These are phyloP conservation scores for Phaetusa simplex DNA, from an alignment of 2,113 vertebrate genomes.

Conservation along the genomic window DNA sequence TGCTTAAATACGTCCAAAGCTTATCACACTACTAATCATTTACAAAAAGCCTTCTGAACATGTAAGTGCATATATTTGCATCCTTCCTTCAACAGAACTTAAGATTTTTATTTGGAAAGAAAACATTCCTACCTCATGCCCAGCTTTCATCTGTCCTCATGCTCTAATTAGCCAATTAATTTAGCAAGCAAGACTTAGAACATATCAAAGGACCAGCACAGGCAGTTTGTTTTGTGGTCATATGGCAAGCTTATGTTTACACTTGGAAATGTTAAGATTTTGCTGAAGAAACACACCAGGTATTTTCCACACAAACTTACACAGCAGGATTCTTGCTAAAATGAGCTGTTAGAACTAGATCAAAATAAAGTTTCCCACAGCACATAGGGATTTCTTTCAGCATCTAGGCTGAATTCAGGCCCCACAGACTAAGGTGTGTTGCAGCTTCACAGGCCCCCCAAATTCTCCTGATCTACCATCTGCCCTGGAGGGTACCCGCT, in stretches of 20 bases:
- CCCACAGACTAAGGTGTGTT: accelerated
- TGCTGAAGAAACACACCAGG: not conserved
- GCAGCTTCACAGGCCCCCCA: accelerated
- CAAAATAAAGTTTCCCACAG: not conserved
- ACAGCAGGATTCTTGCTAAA: not conserved
- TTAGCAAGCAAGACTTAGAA: not conserved
- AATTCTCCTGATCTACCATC: not conserved
- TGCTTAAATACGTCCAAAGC: not conserved
- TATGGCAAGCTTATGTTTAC: not conserved
- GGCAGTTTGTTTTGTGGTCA: not conserved
- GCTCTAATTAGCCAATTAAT: not conserved
- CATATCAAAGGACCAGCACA: not conserved
- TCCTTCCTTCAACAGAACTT: not conserved
- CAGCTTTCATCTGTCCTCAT: not conserved
- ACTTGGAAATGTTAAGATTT: not conserved
- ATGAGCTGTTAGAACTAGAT: not conserved
- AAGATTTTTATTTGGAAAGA: not conserved
- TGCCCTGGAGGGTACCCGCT: not conserved
- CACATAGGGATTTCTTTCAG: not conserved
- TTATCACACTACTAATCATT: not conserved
- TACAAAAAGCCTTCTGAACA: not conserved
- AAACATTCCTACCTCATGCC: not conserved
- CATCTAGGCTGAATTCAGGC: not conserved
- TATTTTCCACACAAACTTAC: not conserved
- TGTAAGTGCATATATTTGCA: not conserved